Evolutionary conservation across 2,113 vertebrate species (phyloP).

Genomic region (Brachypodius melanocephalos): DNA sequence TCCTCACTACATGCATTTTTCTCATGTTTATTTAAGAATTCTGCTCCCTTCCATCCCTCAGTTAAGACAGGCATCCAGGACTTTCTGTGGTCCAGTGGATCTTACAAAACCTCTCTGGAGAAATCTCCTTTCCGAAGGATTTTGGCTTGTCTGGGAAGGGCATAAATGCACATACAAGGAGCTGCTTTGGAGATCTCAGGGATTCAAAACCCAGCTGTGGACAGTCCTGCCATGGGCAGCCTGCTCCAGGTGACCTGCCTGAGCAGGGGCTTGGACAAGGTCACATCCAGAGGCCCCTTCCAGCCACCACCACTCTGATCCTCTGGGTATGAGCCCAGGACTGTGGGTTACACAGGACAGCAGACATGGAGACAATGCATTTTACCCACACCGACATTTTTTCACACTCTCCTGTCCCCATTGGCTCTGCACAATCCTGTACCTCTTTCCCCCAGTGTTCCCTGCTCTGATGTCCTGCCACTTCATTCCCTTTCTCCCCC

Average conservation of each 20-base stretch:
- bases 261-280: neutral
- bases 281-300: neutral
- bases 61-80: neutral
- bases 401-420: neutral
- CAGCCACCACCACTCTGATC: neutral
- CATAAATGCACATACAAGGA: neutral
- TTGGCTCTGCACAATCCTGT: neutral
- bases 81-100: neutral
- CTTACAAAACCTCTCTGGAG: neutral
- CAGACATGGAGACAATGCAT: neutral
- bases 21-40: neutral
- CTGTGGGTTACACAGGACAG: neutral
- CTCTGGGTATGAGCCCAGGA: neutral
- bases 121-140: neutral
- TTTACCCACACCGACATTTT: neutral
- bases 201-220: fast-evolving
- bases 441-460: neutral
- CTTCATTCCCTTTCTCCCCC: neutral
- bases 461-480: neutral
- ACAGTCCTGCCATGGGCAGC: neutral
- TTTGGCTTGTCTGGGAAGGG: neutral
- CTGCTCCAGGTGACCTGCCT: neutral
- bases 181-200: neutral
- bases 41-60: neutral
- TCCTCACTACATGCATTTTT: neutral